phyloP scores from a whole-genome alignment of 2,113 vertebrate species.

The Blennius ocellaris region DNA sequence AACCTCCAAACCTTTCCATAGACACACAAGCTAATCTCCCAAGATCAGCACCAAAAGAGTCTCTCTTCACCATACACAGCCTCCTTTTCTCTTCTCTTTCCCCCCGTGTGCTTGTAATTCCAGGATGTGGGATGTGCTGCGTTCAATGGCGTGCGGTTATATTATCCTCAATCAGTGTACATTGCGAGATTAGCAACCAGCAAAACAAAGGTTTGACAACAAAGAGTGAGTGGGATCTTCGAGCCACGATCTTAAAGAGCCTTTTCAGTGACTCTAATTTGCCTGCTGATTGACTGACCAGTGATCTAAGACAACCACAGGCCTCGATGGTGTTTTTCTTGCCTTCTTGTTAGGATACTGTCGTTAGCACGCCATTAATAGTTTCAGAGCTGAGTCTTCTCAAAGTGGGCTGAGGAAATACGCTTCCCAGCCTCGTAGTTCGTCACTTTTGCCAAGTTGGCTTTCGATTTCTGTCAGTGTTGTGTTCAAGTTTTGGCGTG shows the following conservation, averaged over 20 bases:
- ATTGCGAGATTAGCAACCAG: conserved; percentile 65
- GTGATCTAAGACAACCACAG: conserved; percentile 57
- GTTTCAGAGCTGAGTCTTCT: conserved; percentile 22
- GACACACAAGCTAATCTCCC: conserved; percentile 69
- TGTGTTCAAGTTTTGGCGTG: conserved; percentile 63
- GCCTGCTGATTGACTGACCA: conserved; percentile 46
- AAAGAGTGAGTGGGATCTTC: conserved; percentile 20
- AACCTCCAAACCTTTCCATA: conserved; percentile 80
- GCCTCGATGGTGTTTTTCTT: conserved; percentile 44
- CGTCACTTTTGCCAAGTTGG: conserved; percentile 61
- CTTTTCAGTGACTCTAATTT: conserved; percentile 49
- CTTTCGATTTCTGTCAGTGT: conserved; percentile 65
- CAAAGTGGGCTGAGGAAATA: conserved; percentile 33
- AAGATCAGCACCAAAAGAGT: conserved; percentile 66
- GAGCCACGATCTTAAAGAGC: conserved; percentile 30
- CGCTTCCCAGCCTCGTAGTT: conserved; percentile 49
- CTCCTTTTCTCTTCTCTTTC: conserved; percentile 34
- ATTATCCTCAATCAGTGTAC: conserved; percentile 56
- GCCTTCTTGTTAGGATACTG: conserved; percentile 42
- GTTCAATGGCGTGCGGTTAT: conserved; percentile 50
- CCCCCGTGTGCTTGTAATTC: conserved; percentile 55
- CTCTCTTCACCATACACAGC: conserved; percentile 62
- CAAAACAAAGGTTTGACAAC: conserved; percentile 61
- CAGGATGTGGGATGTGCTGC: conserved; percentile 67
- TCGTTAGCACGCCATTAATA: conserved; percentile 52